Evolutionary conservation across 2,797 vertebrate species (phyloP).

Genomic region (Cryptoblepharus egeriae): DNA sequence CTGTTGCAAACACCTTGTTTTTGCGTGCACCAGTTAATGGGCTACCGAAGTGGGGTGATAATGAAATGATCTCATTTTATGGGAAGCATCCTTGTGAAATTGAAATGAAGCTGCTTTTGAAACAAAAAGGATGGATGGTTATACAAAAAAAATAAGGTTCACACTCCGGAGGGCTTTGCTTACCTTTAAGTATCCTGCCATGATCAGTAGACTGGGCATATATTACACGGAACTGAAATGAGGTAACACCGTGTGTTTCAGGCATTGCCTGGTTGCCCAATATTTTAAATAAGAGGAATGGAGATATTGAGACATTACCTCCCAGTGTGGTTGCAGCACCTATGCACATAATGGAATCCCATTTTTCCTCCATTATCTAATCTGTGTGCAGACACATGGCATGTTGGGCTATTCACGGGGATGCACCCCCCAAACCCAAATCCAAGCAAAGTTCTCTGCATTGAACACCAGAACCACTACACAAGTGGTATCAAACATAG

Average conservation of each 20-base stretch:
- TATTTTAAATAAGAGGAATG: neutral
- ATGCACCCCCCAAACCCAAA: too few relatives aligned
- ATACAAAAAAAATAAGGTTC: constrained; percentile 43
- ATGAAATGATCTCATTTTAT: constrained; percentile 58
- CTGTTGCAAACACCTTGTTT: constrained; percentile 58
- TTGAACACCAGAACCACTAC: too few relatives aligned
- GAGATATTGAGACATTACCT: too few relatives aligned
- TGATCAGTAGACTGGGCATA: constrained; percentile 50
- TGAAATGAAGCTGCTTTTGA: constrained; percentile 57
- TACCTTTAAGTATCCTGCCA: constrained; percentile 45
- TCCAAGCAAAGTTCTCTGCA: too few relatives aligned
- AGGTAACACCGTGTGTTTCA: constrained; percentile 58
- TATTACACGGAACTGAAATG: constrained; percentile 50
- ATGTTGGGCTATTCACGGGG: neutral
- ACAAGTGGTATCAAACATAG: too few relatives aligned
- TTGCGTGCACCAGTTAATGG: constrained; percentile 54
- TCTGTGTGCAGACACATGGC: neutral
- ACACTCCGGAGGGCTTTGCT: constrained; percentile 43
- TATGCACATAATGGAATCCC: neutral
- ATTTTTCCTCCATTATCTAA: neutral
- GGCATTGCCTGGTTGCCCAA: neutral
- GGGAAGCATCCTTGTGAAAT: constrained; percentile 45
- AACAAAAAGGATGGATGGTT: constrained; percentile 22
- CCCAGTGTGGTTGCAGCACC: neutral
- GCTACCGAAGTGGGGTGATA: constrained; percentile 35